phyloP scores from a whole-genome alignment of 2,113 vertebrate genomes.

The Boleophthalmus pectinirostris region DNA sequence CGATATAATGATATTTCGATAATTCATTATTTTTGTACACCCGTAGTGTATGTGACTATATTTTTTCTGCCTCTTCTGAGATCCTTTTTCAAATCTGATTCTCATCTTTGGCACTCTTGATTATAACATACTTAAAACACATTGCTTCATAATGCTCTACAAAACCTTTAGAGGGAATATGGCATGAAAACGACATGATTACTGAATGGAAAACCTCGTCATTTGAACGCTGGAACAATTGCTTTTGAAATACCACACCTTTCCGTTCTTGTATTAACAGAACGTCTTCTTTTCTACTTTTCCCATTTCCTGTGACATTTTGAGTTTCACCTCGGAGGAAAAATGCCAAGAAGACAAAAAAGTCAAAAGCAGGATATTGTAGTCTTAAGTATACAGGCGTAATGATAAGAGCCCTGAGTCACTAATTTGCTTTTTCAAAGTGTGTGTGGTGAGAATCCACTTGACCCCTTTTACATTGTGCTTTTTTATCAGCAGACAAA shows the following conservation, averaged over 20 bases:
- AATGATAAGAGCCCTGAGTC: constrained; percentile 59
- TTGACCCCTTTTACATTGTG: constrained; percentile 49
- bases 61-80: too few species aligned
- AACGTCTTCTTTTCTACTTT: constrained; percentile 31
- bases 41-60: too few species aligned
- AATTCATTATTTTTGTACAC: too few species aligned
- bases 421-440: constrained; percentile 66
- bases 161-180: constrained; percentile 33
- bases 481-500: constrained; percentile 37
- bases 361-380: constrained; percentile 54
- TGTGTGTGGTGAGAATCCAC: constrained; percentile 46
- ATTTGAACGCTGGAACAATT: constrained; percentile 40
- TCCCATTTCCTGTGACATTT: constrained; percentile 49
- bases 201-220: constrained; percentile 52
- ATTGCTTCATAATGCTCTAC: constrained; percentile 30
- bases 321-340: constrained; percentile 43
- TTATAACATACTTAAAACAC: constrained; percentile 32
- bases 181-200: constrained; percentile 35
- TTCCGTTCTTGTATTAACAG: constrained; percentile 38
- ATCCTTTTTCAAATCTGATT: too few species aligned
- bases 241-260: constrained; percentile 53
- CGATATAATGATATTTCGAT: too few species aligned
- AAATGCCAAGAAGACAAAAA: constrained; percentile 62
- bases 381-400: constrained; percentile 47
- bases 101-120: constrained; percentile 23